These are phyloP conservation scores for Netelia virgata DNA, from an alignment of 2,888 invertebrate genomes.

Conservation along the genomic window DNA sequence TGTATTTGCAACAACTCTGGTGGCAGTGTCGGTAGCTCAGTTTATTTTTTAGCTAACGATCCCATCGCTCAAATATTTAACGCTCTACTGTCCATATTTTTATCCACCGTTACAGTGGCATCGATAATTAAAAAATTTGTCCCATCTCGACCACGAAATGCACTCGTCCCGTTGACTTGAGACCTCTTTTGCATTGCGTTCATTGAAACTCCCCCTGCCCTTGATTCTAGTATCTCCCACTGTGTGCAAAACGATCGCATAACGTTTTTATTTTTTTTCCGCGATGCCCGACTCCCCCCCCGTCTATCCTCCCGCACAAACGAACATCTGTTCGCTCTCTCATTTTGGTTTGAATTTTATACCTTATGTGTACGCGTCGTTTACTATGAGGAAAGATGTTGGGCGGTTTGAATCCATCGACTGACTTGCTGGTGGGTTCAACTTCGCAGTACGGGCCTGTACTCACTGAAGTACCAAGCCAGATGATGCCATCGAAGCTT, in stretches of 20 bases:
- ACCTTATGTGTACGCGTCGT: slow-evolving; percentile 77
- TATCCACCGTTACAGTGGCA: neutral
- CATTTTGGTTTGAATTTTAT: slow-evolving; percentile 54
- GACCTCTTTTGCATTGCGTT: neutral
- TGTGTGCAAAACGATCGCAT: neutral
- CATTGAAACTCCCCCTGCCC: neutral
- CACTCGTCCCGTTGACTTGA: neutral
- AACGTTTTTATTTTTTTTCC: slow-evolving; percentile 53
- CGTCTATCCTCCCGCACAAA: neutral
- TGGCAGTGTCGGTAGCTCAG: too few species aligned
- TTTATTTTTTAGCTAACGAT: too few species aligned
- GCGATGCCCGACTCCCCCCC: slow-evolving; percentile 59
- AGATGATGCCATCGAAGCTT: slow-evolving; percentile 79
- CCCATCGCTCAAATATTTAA: too few species aligned
- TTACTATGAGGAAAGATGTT: slow-evolving; percentile 84
- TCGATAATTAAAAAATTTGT: neutral
- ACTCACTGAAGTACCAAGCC: slow-evolving; percentile 83
- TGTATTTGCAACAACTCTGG: too few species aligned
- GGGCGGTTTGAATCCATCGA: slow-evolving; percentile 85
- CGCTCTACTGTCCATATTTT: too few species aligned
- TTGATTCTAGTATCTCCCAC: neutral
- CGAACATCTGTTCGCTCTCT: neutral
- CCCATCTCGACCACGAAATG: neutral
- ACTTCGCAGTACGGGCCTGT: slow-evolving; percentile 85
- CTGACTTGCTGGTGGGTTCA: slow-evolving; percentile 85